Conservation (phyloP, 1,140 invertebrate genomes). For the Drosophila pallidifrons region DNA sequence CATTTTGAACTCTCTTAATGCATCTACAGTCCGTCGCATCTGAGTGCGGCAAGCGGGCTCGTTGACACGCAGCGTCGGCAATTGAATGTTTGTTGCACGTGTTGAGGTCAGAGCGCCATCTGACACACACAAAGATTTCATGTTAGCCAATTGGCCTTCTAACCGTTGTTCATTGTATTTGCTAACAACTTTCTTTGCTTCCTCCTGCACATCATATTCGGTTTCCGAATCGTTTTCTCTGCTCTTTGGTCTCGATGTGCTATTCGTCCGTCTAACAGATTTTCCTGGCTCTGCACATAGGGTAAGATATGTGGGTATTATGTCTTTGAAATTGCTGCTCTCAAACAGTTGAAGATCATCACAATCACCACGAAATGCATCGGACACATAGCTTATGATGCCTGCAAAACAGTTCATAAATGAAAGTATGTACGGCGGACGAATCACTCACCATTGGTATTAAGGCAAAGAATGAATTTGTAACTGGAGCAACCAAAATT, state of each 20-base stretch:
- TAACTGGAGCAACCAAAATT: conserved; percentile 68
- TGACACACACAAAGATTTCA: conserved; percentile 62
- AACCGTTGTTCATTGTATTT: conserved; percentile 64
- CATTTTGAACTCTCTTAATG: conserved; percentile 68
- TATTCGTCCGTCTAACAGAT: conserved; percentile 42
- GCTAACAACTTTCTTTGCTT: conserved; percentile 39
- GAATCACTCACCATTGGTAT: conserved; percentile 66
- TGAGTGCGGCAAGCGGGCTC: conserved; percentile 71
- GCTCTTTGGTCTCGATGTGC: conserved; percentile 6
- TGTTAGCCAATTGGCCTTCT: conserved; percentile 63
- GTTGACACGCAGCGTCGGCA: conserved; percentile 71
- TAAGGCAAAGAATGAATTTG: conserved; percentile 78
- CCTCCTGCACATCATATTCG: conserved; percentile 7
- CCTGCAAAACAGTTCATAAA: conserved; percentile 36
- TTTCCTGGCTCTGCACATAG: conserved; percentile 78
- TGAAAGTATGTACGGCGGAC: too few species aligned
- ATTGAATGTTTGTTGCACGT: conserved; percentile 57
- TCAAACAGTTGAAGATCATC: conserved; percentile 79
- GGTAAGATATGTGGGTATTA: conserved; percentile 76
- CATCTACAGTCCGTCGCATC: conserved; percentile 65
- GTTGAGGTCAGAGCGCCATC: conserved; percentile 69
- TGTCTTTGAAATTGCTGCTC: conserved; percentile 65
- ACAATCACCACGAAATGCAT: conserved; percentile 70
- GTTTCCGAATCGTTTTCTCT: conserved; percentile 45
- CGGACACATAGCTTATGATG: conserved; percentile 76